A percentile compares a stretch with the other conserved stretches of the same genome.
phyloP scores from a whole-genome alignment of 2,113 vertebrate genomes.

The Pedionomus torquatus region DNA sequence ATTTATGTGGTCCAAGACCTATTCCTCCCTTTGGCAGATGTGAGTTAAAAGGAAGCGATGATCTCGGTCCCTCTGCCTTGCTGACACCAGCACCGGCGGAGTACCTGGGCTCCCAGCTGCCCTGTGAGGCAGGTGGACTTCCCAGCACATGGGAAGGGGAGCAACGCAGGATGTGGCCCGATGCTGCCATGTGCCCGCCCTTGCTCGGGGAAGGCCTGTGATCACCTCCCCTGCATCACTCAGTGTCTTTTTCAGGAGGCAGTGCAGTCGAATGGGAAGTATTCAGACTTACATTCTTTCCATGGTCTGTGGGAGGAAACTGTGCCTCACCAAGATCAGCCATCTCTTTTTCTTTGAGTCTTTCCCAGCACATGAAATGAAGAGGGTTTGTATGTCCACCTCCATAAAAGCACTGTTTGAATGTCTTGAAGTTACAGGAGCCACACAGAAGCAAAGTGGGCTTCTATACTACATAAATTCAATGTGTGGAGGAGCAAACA shows the following conservation, averaged over 20 bases:
- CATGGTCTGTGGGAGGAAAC: neutral
- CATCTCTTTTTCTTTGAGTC: neutral
- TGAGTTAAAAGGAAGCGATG: neutral
- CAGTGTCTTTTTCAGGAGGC: neutral
- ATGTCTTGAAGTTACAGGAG: neutral
- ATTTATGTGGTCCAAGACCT: neutral
- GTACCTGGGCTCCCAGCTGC: neutral
- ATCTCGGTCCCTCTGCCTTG: neutral
- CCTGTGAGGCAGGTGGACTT: neutral
- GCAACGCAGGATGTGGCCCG: neutral
- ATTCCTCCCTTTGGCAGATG: neutral
- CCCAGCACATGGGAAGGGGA: neutral
- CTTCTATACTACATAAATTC: neutral
- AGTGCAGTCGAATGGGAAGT: neutral
- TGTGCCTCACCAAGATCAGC: neutral
- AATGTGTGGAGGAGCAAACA: neutral
- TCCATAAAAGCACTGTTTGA: neutral
- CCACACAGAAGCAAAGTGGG: neutral
- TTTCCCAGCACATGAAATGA: neutral
- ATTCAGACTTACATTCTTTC: neutral
- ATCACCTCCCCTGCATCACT: neutral
- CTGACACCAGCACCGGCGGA: neutral
- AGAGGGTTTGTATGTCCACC: neutral
- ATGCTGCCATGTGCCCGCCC: neutral
- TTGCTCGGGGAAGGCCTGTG: neutral